Percentiles rank a stretch among this genome's conserved stretches.
phyloP scores from a whole-genome alignment of 2,113 vertebrate species.

The Leptobrachium leishanense region DNA sequence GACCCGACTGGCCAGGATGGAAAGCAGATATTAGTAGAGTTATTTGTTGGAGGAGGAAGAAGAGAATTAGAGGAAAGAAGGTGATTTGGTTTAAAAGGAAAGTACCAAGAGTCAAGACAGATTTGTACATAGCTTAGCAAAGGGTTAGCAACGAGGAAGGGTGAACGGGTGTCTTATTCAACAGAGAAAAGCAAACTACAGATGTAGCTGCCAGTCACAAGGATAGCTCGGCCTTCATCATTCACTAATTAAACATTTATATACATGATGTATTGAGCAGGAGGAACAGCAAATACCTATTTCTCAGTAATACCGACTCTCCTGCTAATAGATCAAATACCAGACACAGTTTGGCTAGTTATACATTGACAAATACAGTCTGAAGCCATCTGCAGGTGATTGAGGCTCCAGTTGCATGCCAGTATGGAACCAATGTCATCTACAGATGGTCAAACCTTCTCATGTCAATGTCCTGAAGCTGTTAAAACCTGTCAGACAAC shows the following conservation, averaged over 20 bases:
- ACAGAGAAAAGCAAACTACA: background rate
- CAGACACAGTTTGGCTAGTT: background rate
- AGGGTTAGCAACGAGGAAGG: background rate
- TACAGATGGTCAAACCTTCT: no score
- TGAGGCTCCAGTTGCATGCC: no score
- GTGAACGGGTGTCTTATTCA: background rate
- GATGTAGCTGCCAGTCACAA: background rate
- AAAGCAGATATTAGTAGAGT: conserved; percentile 73
- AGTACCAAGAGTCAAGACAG: conserved; percentile 5
- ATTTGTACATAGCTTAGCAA: background rate
- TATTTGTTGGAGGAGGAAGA: conserved; percentile 69
- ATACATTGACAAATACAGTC: no score
- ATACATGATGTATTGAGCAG: background rate
- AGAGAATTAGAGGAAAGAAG: conserved; percentile 60
- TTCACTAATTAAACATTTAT: conserved; percentile 2
- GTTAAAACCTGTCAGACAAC: no score
- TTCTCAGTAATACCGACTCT: background rate
- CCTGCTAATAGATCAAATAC: background rate
- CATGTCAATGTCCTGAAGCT: no score
- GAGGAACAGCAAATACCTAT: background rate
- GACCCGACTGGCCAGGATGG: conserved; percentile 65
- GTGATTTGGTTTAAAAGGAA: background rate
- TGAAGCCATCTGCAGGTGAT: no score
- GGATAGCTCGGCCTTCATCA: background rate
- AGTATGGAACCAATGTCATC: no score